Percentiles rank a stretch among this genome's conserved stretches.
Conservation (phyloP, 2,113 vertebrate genomes). For the Isurus oxyrinchus region DNA sequence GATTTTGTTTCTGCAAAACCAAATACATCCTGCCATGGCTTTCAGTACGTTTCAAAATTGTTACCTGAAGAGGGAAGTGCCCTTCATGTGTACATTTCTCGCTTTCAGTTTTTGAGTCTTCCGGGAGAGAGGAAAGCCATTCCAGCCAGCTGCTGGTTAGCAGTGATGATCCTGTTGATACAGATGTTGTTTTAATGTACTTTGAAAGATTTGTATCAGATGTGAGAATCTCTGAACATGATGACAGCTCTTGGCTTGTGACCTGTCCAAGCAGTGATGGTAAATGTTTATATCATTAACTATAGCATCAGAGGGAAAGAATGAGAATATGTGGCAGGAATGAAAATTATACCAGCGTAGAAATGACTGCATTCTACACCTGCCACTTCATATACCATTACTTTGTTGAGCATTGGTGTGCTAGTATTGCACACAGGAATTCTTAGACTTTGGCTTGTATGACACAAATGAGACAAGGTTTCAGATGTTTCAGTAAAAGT, state of each 20-base stretch:
- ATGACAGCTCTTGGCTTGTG: slow-evolving; percentile 46
- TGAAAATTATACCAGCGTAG: neutral
- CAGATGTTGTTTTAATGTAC: slow-evolving; percentile 45
- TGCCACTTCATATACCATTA: neutral
- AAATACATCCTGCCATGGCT: neutral
- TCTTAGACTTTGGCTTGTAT: neutral
- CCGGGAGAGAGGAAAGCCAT: neutral
- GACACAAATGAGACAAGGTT: neutral
- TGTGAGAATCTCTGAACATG: slow-evolving; percentile 40
- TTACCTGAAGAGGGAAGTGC: neutral
- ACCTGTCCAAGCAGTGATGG: slow-evolving; percentile 43
- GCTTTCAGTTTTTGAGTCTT: neutral
- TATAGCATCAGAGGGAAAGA: neutral
- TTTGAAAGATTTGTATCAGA: slow-evolving; percentile 46
- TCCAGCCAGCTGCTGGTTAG: slow-evolving; percentile 39
- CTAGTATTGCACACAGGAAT: neutral
- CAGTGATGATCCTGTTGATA: neutral
- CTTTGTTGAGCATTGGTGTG: neutral
- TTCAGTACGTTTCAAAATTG: neutral
- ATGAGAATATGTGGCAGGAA: neutral
- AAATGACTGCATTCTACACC: neutral
- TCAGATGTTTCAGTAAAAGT: neutral
- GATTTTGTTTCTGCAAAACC: neutral
- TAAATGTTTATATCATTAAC: slow-evolving; percentile 26
- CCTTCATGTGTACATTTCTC: neutral